Base-by-base conservation (phyloP, 2,113 vertebrate species). In the Prolemur simus region DNA sequence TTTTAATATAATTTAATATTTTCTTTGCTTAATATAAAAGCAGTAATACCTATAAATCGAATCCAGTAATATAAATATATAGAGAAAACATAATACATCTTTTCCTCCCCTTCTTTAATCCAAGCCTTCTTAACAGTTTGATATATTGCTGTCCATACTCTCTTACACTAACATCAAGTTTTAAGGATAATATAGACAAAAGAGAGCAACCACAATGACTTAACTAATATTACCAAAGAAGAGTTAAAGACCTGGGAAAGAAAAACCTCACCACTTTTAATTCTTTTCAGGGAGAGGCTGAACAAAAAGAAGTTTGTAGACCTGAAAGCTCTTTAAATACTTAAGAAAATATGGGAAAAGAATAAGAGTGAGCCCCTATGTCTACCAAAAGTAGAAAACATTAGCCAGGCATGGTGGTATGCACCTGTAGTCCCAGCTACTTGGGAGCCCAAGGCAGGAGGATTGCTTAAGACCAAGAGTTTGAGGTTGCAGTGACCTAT, bases 21-120 rank as follows among this genome's bases (percentile, higher is more conserved):
- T 77, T 54, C 80, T 90, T 95, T 89, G 60, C 10, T 91, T 91
- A 89, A 47, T 93, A 56, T 37, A 92, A 89, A 92, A 60, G 60
- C 20, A 94, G 64, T 56, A 32, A 74, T 84, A 81, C 23, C 17
- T 86, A 39, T 82, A 92, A 84, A 73, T 58, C 54, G 83, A 92
- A 95, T 34, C 56, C 21, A 95, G 17, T 56, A 87, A 64, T 77
- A 89, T 0, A 66, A 25, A 29, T 58, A 85, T 42, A 93, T 21
- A 68, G 37, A 94, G 60, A 89, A 80, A 96, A 87, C 14, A 7
- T 42, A 64, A 54, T 58, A 42, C 4, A 90, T 47, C 5, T 78
- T 94, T 83, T 60, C 74, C 25, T 78, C 49, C 34, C 47, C 39
- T 56, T 71, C 25, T 89, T 83, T 68, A 96, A 58, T 49, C 45